Base-by-base conservation (phyloP, 2,113 vertebrate species). In the Ancistrus triradiatus region DNA sequence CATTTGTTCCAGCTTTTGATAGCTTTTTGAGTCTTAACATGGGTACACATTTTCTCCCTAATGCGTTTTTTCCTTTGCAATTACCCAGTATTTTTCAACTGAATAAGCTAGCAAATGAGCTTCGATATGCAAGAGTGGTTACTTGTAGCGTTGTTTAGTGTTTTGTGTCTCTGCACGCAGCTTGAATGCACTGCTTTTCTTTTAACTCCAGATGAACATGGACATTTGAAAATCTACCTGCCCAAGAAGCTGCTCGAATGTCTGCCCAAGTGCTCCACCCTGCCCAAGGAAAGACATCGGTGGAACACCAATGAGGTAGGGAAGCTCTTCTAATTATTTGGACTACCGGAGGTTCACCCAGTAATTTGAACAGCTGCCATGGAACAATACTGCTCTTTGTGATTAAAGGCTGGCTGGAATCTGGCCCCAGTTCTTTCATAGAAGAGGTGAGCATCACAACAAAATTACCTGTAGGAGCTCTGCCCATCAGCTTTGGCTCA, bases 261-360 rank as follows among this genome's bases (percentile, higher is more conserved):
- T 92, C 92, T 98, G 79, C 96, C 96, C 81, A 98, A 98, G 90
- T 98, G 96, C 88, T 98, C 95, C 89, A 96, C 95, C 87, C 92
- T 98, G 88, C 96, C 96, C 78, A 98, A 97, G 86, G 96, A 98
- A 87, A 92, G 96, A 86, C 96, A 98, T 85, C 92, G 95, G 77
- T 98, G 96, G 96, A 98, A 98, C 93, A 98, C 96, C 86, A 98
- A 98, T 14, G 96, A 98, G 95, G 96, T 98, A 90, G 87, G 87
- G 70, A 67, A 40, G 47, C 38, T 60, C 31, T 33, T 11, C 17
- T 7, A 21, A 5, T 24, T 17, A 4, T 43, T 4, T 9, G 1
- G 11, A 3, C n/a, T 33, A 4, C 27, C 40, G 11, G 18, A n/a
- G n/a, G n/a, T n/a, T 40, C 6, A 1, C n/a, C 17, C 49, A 28